Conservation (phyloP, 30 jellyfish, hydroid and myxozoan species). For the Sanderia malayensis region DNA sequence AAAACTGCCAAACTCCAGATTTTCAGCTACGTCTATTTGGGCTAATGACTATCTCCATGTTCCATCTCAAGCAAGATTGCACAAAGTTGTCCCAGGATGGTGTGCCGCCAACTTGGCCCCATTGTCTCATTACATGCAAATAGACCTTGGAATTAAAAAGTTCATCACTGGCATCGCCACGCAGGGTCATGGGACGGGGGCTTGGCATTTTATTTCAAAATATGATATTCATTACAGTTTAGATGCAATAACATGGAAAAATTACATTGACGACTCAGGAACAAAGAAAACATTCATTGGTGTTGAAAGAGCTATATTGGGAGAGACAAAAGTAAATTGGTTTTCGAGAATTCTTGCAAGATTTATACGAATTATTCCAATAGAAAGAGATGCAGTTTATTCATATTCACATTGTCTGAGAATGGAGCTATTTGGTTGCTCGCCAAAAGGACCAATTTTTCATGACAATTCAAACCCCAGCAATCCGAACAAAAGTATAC, state of each 20-base stretch:
- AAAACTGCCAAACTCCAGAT: constrained; percentile 29
- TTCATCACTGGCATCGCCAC: constrained; percentile 31
- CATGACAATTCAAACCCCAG: not conserved
- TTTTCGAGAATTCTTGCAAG: constrained; percentile 15
- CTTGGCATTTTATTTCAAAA: constrained; percentile 1
- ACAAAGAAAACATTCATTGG: not conserved
- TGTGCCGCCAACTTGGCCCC: constrained; percentile 16
- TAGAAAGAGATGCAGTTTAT: not conserved
- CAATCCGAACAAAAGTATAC: not conserved
- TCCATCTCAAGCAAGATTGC: constrained; percentile 31
- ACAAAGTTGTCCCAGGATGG: constrained; percentile 10
- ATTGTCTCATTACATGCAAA: constrained; percentile 24
- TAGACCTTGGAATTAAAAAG: constrained; percentile 34
- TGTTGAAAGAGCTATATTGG: not conserved
- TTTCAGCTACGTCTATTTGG: constrained; percentile 22
- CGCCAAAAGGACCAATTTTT: not conserved
- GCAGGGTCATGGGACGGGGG: constrained; percentile 11
- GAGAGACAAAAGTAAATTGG: constrained; percentile 37
- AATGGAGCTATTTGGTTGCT: constrained; percentile 52
- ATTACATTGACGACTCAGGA: not conserved
- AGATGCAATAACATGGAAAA: constrained; percentile 14
- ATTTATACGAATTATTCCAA: constrained; percentile 20
- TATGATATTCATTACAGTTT: constrained; percentile 16
- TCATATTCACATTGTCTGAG: constrained; percentile 17
- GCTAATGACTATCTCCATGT: not conserved